These are phyloP conservation scores for Periplaneta americana DNA, from an alignment of 1,140 invertebrate species.

Conservation along the genomic window DNA sequence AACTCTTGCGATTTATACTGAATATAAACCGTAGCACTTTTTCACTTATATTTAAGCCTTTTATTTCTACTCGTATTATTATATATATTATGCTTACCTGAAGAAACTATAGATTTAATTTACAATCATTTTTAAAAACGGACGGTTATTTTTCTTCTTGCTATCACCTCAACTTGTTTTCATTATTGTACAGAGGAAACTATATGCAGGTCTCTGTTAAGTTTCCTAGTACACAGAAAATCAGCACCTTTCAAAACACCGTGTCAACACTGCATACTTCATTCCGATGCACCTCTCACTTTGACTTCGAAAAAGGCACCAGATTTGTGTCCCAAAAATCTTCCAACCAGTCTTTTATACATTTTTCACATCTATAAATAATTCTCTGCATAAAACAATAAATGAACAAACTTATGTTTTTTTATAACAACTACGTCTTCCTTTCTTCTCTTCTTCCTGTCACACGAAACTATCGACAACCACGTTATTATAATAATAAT, in stretches of 20 bases:
- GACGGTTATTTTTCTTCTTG: slow-evolving; percentile 10
- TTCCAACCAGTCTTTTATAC: neutral
- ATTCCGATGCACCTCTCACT: neutral
- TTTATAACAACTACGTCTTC: neutral
- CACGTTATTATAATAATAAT: neutral
- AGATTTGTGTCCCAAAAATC: neutral
- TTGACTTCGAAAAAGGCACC: neutral
- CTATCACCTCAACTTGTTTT: neutral
- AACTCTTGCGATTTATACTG: neutral
- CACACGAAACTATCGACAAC: neutral
- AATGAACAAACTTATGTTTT: slow-evolving; percentile 1
- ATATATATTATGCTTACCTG: neutral
- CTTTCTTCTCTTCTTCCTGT: neutral
- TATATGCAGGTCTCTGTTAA: neutral
- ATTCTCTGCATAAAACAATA: slow-evolving; percentile 16
- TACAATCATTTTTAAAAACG: slow-evolving; percentile 13
- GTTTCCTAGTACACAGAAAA: neutral
- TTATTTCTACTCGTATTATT: neutral
- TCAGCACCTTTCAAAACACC: neutral
- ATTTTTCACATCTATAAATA: slow-evolving; percentile 10
- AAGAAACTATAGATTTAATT: neutral
- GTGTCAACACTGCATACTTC: neutral
- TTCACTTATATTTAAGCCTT: neutral
- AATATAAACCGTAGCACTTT: neutral
- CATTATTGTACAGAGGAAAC: neutral